Percentiles rank a stretch among this genome's conserved stretches.
These are phyloP conservation scores for Gallinago solitaria DNA, from an alignment of 2,797 vertebrate genomes.

Conservation along the genomic window DNA sequence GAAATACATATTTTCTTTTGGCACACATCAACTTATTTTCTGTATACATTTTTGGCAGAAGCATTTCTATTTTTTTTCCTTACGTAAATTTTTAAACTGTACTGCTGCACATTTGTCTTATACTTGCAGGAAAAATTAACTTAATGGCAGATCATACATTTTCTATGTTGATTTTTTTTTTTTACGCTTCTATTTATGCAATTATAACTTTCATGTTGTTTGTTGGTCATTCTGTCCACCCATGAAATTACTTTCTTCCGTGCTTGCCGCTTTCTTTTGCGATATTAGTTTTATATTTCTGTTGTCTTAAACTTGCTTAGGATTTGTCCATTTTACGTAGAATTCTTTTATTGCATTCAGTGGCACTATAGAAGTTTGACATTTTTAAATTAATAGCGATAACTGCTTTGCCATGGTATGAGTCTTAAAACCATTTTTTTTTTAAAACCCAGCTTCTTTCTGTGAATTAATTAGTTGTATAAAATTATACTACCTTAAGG, in stretches of 20 bases:
- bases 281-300: not conserved
- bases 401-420: not conserved
- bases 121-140: not conserved
- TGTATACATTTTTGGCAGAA: not conserved
- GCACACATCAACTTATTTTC: not conserved
- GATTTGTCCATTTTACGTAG: accelerated
- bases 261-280: not conserved
- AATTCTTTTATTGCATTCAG: not conserved
- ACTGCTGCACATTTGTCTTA: not conserved
- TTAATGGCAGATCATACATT: accelerated
- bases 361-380: not conserved
- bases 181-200: not conserved
- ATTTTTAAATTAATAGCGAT: not conserved
- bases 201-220: not conserved
- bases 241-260: not conserved
- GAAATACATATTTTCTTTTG: not conserved
- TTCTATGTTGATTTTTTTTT: accelerated
- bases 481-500: not conserved
- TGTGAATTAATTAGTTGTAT: not conserved
- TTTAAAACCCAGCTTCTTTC: not conserved
- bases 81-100: not conserved
- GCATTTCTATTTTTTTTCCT: not conserved
- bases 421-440: not conserved
- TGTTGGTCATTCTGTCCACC: not conserved
- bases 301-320: not conserved